Base-by-base conservation (phyloP, 2,888 invertebrate species). In the Watsonalla binaria region DNA sequence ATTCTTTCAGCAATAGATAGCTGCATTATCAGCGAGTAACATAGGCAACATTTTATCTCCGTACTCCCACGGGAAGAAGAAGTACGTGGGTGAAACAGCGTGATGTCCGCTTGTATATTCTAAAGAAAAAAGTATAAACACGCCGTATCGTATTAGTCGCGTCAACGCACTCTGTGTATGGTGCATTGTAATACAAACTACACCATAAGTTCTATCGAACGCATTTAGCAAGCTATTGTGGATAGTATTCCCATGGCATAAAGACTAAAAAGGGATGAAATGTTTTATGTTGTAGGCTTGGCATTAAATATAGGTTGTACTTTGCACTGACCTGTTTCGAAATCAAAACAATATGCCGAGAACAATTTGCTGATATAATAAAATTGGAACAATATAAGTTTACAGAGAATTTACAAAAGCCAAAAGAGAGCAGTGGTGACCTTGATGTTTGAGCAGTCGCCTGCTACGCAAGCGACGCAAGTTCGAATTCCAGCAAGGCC, bases 81-180 rank as follows among this genome's bases (percentile, higher is more conserved):
- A n/a, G n/a, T n/a, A n/a, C n/a, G n/a, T n/a, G n/a, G n/a, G n/a
- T n/a, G n/a, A n/a, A n/a, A n/a, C n/a, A n/a, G n/a, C n/a, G n/a
- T n/a, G n/a, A n/a, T n/a, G n/a, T n/a, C n/a, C n/a, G n/a, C n/a
- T n/a, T n/a, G n/a, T 24, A 24, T 24, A 24, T 24, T 24, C 24
- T 24, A 50, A 35, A 46, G 45, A 45, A 45, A 39, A 53, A 52
- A 14, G 35, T 49, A 37, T 56, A 50, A 60, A 48, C 59, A 59
- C 63, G 64, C 71, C 58, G 64, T 72, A 75, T 69, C 66, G 72
- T 55, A 66, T 81, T 78, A 75, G 45, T 37, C 62, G 72, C 74
- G 62, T 69, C 74, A 58, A 59, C 62, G 74, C 72, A 77, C 73
- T 53, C 60, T 42, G 37, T 71, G 66, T 69, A 67, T 62, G 67